Conservation (phyloP, 1,140 invertebrate genomes). For the Leucophenga varia region DNA sequence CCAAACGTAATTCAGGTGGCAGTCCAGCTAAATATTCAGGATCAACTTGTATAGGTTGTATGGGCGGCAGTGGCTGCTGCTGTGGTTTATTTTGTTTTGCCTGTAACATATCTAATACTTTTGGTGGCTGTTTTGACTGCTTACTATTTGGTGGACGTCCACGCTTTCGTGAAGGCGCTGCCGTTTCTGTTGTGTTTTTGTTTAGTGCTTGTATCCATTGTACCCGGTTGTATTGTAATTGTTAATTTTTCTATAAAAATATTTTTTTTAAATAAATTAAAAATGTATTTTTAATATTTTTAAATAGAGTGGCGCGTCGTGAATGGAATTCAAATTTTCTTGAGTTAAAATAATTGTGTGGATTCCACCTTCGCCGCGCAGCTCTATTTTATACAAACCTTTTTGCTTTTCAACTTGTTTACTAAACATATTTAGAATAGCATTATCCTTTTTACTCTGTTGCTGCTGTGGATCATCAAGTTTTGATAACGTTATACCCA, state of each 20-base stretch:
- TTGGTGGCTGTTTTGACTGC: neutral
- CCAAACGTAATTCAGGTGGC: too few species aligned
- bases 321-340: too few species aligned
- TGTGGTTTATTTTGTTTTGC: too few species aligned
- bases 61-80: too few species aligned
- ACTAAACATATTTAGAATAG: conserved; percentile 49
- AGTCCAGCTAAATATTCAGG: too few species aligned
- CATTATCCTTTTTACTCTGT: conserved; percentile 32
- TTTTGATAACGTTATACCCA: conserved; percentile 76
- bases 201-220: neutral
- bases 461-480: conserved; percentile 61
- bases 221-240: neutral
- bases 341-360: neutral
- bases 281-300: conserved; percentile 1
- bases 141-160: neutral
- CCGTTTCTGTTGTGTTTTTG: neutral
- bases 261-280: neutral
- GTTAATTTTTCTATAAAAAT: conserved; percentile 1
- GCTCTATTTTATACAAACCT: conserved; percentile 33
- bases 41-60: too few species aligned
- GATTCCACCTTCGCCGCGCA: too few species aligned
- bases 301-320: too few species aligned
- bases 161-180: neutral
- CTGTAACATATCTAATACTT: conserved; percentile 21
- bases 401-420: conserved; percentile 55